A percentile compares a stretch with the other conserved stretches of the same genome.
Evolutionary conservation across 2,888 invertebrate genomes (phyloP).

Genomic region (Rhamnusium bicolor): DNA sequence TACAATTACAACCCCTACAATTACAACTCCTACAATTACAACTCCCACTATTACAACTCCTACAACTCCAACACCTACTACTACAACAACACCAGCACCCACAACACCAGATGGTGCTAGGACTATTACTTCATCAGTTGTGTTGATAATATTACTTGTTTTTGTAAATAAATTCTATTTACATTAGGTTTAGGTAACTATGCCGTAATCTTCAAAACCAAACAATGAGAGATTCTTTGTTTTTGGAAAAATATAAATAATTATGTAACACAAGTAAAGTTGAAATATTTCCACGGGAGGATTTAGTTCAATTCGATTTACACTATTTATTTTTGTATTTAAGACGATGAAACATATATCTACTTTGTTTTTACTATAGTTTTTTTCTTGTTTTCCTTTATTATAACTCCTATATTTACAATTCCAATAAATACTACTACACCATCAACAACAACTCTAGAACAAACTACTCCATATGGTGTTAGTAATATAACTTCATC

Average conservation of each 20-base stretch:
- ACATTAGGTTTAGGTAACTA: background rate
- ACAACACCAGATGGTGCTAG: background rate
- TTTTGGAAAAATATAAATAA: background rate
- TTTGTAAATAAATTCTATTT: conserved; percentile 8
- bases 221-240: background rate
- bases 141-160: background rate
- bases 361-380: too few species aligned
- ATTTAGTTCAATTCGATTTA: background rate
- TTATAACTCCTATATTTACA: too few species aligned
- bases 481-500: too few species aligned
- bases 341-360: background rate
- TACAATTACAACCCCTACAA: background rate
- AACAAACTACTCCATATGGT: too few species aligned
- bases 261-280: background rate
- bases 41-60: background rate
- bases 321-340: background rate
- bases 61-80: background rate
- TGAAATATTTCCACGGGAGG: background rate
- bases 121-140: background rate
- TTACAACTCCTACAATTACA: background rate
- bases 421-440: too few species aligned
- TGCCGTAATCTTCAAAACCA: too few species aligned
- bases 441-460: too few species aligned
- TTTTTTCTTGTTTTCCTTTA: too few species aligned
- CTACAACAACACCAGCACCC: background rate